phyloP scores from a whole-genome alignment of 2,888 invertebrate genomes.

The Eustalomyia histrio region DNA sequence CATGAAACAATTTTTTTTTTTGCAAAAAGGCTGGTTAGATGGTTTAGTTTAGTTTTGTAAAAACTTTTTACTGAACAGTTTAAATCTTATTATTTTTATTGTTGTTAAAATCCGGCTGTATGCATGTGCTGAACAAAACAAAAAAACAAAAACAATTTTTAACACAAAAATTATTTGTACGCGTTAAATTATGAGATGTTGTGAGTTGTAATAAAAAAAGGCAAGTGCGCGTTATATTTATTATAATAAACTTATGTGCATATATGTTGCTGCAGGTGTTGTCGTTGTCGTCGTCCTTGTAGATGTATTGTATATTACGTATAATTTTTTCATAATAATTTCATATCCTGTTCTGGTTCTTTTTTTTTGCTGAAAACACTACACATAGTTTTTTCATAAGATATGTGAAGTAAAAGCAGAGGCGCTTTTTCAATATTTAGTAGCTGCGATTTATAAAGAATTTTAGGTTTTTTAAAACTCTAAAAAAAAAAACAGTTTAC shows the following conservation, averaged over 20 bases:
- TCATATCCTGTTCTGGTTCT: background rate
- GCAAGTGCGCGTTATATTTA: constrained; percentile 25
- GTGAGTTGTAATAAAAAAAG: constrained; percentile 39
- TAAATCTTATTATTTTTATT: background rate
- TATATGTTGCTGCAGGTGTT: constrained; percentile 25
- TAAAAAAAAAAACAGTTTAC: too few species aligned
- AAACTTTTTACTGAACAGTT: too few species aligned
- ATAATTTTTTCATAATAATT: constrained; percentile 9
- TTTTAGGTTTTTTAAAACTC: too few species aligned
- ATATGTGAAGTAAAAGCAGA: background rate
- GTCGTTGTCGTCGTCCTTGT: background rate
- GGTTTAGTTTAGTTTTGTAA: too few species aligned
- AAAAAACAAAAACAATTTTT: constrained; percentile 27
- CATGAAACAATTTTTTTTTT: too few species aligned
- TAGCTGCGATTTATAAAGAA: too few species aligned
- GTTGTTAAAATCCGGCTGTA: constrained; percentile 12
- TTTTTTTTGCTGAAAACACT: background rate
- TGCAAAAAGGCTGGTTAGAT: too few species aligned
- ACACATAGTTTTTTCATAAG: background rate
- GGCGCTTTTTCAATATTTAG: background rate
- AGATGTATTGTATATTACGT: constrained; percentile 1
- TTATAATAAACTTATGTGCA: background rate
- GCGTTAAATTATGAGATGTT: constrained; percentile 47
- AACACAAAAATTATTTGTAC: constrained; percentile 35
- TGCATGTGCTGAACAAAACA: constrained; percentile 14